These are phyloP conservation scores for Plumapathes pennacea DNA, from an alignment of 92 coral and sea anemone species.

Conservation along the genomic window DNA sequence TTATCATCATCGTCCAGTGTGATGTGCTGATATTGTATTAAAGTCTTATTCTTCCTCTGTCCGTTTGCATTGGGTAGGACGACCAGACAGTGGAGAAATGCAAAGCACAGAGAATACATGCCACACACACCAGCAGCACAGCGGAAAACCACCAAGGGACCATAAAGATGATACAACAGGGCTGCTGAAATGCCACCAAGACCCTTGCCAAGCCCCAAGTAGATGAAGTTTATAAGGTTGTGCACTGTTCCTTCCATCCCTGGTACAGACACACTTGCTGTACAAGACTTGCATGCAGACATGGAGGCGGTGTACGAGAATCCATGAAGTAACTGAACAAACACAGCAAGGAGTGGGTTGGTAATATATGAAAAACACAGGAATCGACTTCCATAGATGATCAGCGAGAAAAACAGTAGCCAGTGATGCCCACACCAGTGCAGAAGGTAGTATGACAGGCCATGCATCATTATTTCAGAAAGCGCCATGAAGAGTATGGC, in stretches of 20 bases:
- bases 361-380: constrained; percentile 71
- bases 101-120: constrained; percentile 68
- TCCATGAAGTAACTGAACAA: constrained; percentile 81
- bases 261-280: constrained; percentile 70
- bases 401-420: constrained; percentile 70
- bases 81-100: constrained; percentile 75
- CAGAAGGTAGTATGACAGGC: constrained; percentile 64
- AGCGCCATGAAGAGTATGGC: constrained; percentile 61
- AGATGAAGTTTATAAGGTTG: constrained; percentile 67
- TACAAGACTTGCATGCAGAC: constrained; percentile 75
- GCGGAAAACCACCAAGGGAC: constrained; percentile 77
- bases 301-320: constrained; percentile 79
- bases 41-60: constrained; percentile 53
- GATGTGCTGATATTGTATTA: constrained; percentile 64
- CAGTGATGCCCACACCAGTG: constrained; percentile 75
- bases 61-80: constrained; percentile 79
- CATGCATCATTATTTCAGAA: constrained; percentile 75
- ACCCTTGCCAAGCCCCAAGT: constrained; percentile 85
- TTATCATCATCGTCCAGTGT: constrained; percentile 48
- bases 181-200: constrained; percentile 79
- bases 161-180: constrained; percentile 81
- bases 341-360: constrained; percentile 71
- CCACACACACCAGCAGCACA: constrained; percentile 97
- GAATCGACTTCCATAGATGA: constrained; percentile 77
- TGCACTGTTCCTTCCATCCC: constrained; percentile 91